Base-by-base conservation (phyloP, 1,140 invertebrate genomes). In the Nasonia giraulti region DNA sequence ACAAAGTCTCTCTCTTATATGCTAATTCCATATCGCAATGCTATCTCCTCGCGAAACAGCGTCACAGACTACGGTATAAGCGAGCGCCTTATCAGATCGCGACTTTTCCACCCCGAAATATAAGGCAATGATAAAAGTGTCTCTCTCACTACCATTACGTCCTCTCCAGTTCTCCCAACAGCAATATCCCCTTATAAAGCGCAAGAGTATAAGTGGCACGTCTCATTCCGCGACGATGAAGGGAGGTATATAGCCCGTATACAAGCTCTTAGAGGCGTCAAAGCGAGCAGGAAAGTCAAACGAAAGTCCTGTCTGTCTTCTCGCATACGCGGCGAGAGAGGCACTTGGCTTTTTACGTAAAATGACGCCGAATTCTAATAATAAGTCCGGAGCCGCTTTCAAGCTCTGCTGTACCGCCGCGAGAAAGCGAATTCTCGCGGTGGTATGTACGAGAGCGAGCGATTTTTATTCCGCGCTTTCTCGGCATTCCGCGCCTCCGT, bases 331-430 rank as follows among this genome's bases (percentile, higher is more conserved):
- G 27, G 27, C 27, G 55, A 62, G 55, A 20, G 20, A 17, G 55
- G 55, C 40, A 50, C 40, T 80, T 50, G 20, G n/a, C 33, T 62
- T 74, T 76, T 82, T 66, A 27, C 7, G 81, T 27, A 17, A 74
- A 66, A 55, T 68, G 81, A 82, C 73, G 73, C 47, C 71, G 44
- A 27, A 20, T 82, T 73, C 80, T 82, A 82, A 82, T 82, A 82
- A 82, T 82, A 82, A 82, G 74, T 55, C 31, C 80, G 8, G 23
- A 2, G 68, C 2, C 14, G 68, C 66, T 8, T 17, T 17, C 3
- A 68, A 17, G 5, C 10, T 10, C 10, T 11, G 47, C 47, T 50
- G 10, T 50, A 50, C 2, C 14, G 10, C 55, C n/a, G 20, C 20
- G 55, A 62, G 55, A 62, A 62, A 47, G 55, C 47, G 80, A 74